Base-by-base conservation (phyloP, 2,888 invertebrate species). In the Cepaea hortensis region DNA sequence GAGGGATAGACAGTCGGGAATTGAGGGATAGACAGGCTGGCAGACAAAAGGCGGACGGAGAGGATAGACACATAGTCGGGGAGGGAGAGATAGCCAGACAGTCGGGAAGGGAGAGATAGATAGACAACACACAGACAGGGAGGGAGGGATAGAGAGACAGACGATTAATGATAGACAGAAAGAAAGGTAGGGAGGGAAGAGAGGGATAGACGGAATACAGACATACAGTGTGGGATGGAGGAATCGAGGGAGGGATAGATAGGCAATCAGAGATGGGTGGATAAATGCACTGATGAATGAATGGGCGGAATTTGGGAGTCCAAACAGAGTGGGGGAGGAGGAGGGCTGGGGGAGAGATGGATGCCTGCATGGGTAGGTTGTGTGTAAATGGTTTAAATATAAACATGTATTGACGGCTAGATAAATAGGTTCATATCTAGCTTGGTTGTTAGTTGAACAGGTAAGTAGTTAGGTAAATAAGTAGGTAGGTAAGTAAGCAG, bases 31-130 rank as follows among this genome's bases (percentile, higher is more conserved):
- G 61, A 35, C n/a, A 23, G 48, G 35, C 46, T 6, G 48, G 55
- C 72, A n/a, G 50, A 55, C 13, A 73, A 50, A 23, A 73, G 23
- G 73, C 35, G 55, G 65, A 65, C 23, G 76, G 84, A 84, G 48
- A 50, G 46, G 23, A 61, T 15, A 35, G 1, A 46, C 55, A 65
- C 15, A 61, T 15, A 55, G 68, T 5, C 18, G 13, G 18, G 18
- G 35, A 4, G 4, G 68, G 13, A 68, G n/a, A 68, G 13, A 68
- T 5, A 68, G 55, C 0, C 18, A 76, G 46, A 72, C 61, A 18
- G 61, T 23, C 20, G 18, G 62, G 23, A 75, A 23, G 23, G n/a
- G 48, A 61, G 65, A 15, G 6, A 61, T 61, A 18, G 76, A 75
- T 4, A 61, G 13, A 62, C 62, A 84, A 11, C 55, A 46, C 3